phyloP scores from a whole-genome alignment of 2,888 invertebrate genomes.

The Craniophora ligustri region DNA sequence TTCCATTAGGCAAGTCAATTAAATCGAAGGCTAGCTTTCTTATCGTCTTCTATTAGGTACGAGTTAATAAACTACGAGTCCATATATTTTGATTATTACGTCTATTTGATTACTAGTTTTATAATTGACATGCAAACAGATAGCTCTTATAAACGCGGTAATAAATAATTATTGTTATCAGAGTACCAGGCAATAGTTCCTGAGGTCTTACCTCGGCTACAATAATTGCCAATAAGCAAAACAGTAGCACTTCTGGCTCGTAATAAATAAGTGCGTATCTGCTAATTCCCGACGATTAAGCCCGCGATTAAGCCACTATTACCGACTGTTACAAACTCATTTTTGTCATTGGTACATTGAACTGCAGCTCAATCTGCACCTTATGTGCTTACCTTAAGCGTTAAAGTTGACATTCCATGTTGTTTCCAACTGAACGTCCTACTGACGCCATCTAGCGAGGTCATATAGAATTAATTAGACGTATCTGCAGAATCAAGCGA shows the following conservation, averaged over 20 bases:
- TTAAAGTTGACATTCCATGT: slow-evolving; percentile 3
- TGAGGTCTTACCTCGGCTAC: slow-evolving; percentile 13
- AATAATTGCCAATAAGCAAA: slow-evolving; percentile 44
- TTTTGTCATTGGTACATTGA: slow-evolving; percentile 6
- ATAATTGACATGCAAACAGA: slow-evolving; percentile 35
- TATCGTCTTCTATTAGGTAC: slow-evolving; percentile 27
- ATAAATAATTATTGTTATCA: slow-evolving; percentile 45
- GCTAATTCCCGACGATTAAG: slow-evolving; percentile 67
- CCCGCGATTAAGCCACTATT: slow-evolving; percentile 49
- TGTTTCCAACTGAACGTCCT: slow-evolving; percentile 8
- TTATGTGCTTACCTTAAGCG: slow-evolving; percentile 27
- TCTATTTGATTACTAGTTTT: slow-evolving; percentile 38
- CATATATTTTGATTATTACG: slow-evolving; percentile 38
- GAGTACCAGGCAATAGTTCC: slow-evolving; percentile 19
- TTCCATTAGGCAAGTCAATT: slow-evolving; percentile 19
- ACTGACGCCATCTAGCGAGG: slow-evolving; percentile 61
- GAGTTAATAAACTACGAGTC: slow-evolving; percentile 28
- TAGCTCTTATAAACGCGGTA: slow-evolving; percentile 24
- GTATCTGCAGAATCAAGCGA: slow-evolving; percentile 50
- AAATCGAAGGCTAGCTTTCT: slow-evolving; percentile 28
- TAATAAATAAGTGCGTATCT: slow-evolving; percentile 63
- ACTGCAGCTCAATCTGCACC: slow-evolving; percentile 27
- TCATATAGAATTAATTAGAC: slow-evolving; percentile 65
- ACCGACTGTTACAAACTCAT: slow-evolving; percentile 45
- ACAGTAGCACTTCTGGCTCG: slow-evolving; percentile 55